Base-by-base conservation (phyloP, 2,888 invertebrate species). In the Drosophila stalkeri region DNA sequence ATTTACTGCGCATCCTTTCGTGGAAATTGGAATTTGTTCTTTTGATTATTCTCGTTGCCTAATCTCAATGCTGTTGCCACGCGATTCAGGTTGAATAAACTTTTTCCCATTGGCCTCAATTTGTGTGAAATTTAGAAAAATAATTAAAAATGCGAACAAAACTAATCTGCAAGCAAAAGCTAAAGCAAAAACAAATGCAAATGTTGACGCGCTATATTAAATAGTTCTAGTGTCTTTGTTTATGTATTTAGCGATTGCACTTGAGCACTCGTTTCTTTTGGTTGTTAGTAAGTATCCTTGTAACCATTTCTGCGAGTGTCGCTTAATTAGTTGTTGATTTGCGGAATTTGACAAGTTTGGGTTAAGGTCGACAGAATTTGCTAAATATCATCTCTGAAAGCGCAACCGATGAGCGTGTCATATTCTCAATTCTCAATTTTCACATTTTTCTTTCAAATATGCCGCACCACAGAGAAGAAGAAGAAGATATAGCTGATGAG, bases 31-130 rank as follows among this genome's bases (percentile, higher is more conserved):
- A 44, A 37, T 46, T 18, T 44, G 55, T 43, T 27, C 37, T 12
- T 55, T n/a, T 46, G 16, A 57, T 57, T 9, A 35, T 35, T 16
- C 16, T 41, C 39, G n/a, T 49, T 57, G 59, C 14, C 27, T 27
- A 44, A 33, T 46, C 66, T 70, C 75, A 72, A 64, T 79, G 85
- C 31, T 66, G 59, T 86, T 54, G 49, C 61, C 63, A 39, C 68
- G 64, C 68, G 64, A 33, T 39, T 33, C 60, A 55, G 46, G 89
- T 89, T 83, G 82, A 89, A 83, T 80, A 83, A 84, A 83, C 87
- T 84, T 82, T 86, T 86, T 86, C 86, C 83, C 81, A 89, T 80
- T 84, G 90, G 90, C 84, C 90, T 77, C 71, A 84, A 90, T 90
- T 75, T 66, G 27, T 18, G 55, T 37, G 16, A 27, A n/a, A 55